Evolutionary conservation across 1,140 invertebrate species (phyloP).

Genomic region (Physella acuta): DNA sequence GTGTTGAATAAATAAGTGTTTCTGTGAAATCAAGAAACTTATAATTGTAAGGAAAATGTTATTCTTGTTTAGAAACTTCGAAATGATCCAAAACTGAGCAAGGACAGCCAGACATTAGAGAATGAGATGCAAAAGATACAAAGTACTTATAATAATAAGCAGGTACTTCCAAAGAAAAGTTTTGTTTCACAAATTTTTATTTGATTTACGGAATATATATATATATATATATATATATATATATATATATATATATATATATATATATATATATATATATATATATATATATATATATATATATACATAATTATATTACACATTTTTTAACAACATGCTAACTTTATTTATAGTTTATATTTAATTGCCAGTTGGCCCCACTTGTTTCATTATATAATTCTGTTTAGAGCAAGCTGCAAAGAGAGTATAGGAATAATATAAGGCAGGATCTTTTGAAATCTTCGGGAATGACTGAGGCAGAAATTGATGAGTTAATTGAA

Average conservation of each 20-base stretch:
- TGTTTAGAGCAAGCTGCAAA: slow-evolving; percentile 37
- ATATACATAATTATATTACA: too few species aligned
- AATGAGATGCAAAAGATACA: slow-evolving; percentile 44
- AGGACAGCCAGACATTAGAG: slow-evolving; percentile 37
- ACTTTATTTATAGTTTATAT: too few species aligned
- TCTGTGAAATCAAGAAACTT: neutral
- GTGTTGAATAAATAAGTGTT: neutral
- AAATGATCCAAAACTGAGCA: slow-evolving; percentile 36
- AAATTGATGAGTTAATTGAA: slow-evolving; percentile 46
- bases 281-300: too few species aligned
- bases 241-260: too few species aligned
- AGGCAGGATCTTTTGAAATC: slow-evolving; percentile 37
- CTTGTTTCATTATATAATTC: slow-evolving; percentile 1
- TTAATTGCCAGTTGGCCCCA: too few species aligned
- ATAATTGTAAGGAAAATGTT: neutral
- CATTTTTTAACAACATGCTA: too few species aligned
- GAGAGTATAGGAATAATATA: slow-evolving; percentile 41
- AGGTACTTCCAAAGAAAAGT: slow-evolving; percentile 22
- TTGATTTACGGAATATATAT: too few species aligned
- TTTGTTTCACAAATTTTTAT: too few species aligned
- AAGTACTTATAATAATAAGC: slow-evolving; percentile 36
- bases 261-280: too few species aligned
- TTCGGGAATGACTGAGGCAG: slow-evolving; percentile 42
- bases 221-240: too few species aligned
- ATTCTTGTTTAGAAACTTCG: slow-evolving; percentile 33